Conservation (phyloP, 2,888 invertebrate genomes). For the Diplolepis rosae region DNA sequence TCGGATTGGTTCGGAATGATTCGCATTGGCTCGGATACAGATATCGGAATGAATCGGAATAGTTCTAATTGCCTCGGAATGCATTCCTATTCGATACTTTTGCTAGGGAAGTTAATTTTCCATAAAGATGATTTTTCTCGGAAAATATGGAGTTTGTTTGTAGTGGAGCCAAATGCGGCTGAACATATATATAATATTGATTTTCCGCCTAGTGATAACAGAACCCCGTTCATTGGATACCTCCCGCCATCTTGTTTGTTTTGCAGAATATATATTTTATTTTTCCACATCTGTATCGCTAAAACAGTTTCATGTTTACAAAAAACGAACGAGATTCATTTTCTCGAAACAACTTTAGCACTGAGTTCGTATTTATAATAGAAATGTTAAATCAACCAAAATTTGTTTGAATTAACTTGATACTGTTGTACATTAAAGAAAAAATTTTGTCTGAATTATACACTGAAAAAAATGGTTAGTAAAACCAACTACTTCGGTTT, state of each 20-base stretch:
- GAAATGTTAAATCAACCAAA: background rate
- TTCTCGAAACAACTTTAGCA: background rate
- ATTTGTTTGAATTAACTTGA: no score
- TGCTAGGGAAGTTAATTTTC: no score
- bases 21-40: no score
- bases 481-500: no score
- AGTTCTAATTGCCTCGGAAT: no score
- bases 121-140: background rate
- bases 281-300: background rate
- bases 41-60: no score
- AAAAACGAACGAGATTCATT: background rate
- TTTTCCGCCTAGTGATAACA: conserved; percentile 49
- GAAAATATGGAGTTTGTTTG: conserved; percentile 36
- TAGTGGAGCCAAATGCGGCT: conserved; percentile 34
- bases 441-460: no score
- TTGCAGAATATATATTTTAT: conserved; percentile 38
- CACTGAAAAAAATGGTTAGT: no score
- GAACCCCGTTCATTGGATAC: conserved; percentile 50
- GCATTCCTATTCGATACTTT: no score
- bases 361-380: background rate
- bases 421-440: no score
- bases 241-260: conserved; percentile 53
- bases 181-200: conserved; percentile 46
- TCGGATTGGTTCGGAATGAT: no score
- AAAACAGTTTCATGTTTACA: background rate